A percentile compares a stretch with the other conserved stretches of the same genome.
These are phyloP conservation scores for Seira ritae DNA, from an alignment of 2,888 invertebrate genomes.

Conservation along the genomic window DNA sequence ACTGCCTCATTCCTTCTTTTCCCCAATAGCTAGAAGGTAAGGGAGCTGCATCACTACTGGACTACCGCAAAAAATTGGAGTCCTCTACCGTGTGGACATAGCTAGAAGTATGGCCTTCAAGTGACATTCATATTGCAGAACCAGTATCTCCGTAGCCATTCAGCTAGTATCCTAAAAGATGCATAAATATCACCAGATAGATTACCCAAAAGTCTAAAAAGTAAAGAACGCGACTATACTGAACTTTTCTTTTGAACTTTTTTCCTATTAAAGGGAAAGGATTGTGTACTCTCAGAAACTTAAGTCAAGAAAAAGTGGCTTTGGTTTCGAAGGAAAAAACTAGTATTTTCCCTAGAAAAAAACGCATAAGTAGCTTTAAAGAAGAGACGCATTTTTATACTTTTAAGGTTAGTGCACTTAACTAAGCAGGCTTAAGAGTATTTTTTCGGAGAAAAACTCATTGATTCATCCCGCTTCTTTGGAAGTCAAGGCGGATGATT, in stretches of 20 bases:
- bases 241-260: conserved; percentile 32
- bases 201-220: conserved; percentile 20
- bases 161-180: too few relatives aligned
- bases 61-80: too few relatives aligned
- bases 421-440: conserved; percentile 26
- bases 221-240: conserved; percentile 10
- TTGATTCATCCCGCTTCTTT: conserved; percentile 37
- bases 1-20: too few relatives aligned
- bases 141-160: too few relatives aligned
- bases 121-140: too few relatives aligned
- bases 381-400: conserved; percentile 26
- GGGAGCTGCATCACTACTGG: too few relatives aligned
- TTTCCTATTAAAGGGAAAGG: conserved; percentile 9
- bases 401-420: conserved; percentile 31
- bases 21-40: too few relatives aligned
- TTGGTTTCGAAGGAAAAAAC: conserved; percentile 23
- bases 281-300: conserved; percentile 27
- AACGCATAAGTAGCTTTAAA: not conserved
- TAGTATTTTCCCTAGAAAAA: conserved; percentile 15
- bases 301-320: conserved; percentile 35
- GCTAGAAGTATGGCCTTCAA: too few relatives aligned
- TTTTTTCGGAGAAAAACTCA: conserved; percentile 24
- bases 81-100: too few relatives aligned
- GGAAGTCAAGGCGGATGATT: conserved; percentile 27
- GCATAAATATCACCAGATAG: conserved; percentile 48